Conservation (phyloP, 2,888 invertebrate species). For the Heliconius erato region DNA sequence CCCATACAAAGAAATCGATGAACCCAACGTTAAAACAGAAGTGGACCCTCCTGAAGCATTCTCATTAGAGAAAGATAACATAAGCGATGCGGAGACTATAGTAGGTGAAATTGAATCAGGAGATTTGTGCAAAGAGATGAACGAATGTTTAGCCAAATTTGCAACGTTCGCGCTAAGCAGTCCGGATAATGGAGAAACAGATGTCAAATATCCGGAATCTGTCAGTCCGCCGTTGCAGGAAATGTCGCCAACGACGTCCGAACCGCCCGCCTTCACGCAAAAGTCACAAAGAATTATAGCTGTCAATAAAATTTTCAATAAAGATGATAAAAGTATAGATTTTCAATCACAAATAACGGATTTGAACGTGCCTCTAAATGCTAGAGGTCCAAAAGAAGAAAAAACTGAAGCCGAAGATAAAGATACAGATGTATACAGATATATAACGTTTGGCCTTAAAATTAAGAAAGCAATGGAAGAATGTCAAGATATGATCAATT, state of each 20-base stretch:
- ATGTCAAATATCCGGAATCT: constrained; percentile 72
- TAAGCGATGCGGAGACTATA: constrained; percentile 72
- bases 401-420: constrained; percentile 56
- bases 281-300: constrained; percentile 71
- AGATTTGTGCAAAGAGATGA: constrained; percentile 73
- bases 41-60: constrained; percentile 76
- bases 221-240: constrained; percentile 80
- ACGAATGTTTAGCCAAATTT: constrained; percentile 76
- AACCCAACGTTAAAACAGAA: constrained; percentile 58
- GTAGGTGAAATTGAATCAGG: constrained; percentile 67
- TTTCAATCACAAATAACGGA: constrained; percentile 63
- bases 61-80: constrained; percentile 69
- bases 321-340: constrained; percentile 60
- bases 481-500: constrained; percentile 80
- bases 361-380: constrained; percentile 67
- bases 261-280: constrained; percentile 69
- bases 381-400: constrained; percentile 59
- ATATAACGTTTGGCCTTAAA: constrained; percentile 76
- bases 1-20: constrained; percentile 58
- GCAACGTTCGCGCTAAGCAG: constrained; percentile 72
- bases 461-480: constrained; percentile 83
- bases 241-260: constrained; percentile 74
- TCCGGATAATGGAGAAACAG: constrained; percentile 57
- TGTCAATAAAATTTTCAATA: constrained; percentile 69
- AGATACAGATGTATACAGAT: constrained; percentile 74